Evolutionary conservation across 2,888 invertebrate genomes (phyloP).

Genomic region (Drosophila longiperda): DNA sequence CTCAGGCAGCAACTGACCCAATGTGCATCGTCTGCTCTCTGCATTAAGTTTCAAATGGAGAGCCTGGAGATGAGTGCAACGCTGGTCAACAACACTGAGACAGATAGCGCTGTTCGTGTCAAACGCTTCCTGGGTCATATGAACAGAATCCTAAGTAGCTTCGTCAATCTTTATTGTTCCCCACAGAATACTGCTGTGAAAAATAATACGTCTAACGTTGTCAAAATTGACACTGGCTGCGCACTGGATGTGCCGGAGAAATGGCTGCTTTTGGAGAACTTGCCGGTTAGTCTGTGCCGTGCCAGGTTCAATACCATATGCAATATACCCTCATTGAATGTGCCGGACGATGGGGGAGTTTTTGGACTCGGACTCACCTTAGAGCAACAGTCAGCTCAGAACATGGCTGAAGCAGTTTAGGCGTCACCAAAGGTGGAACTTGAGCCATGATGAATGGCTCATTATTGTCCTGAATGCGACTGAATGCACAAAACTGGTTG

Average conservation of each 20-base stretch:
- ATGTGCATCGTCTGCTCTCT: neutral
- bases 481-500: conserved; percentile 36
- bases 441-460: neutral
- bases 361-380: neutral
- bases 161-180: too few relatives aligned
- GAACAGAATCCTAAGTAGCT: too few relatives aligned
- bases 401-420: neutral
- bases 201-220: conserved; percentile 29
- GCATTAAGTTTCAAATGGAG: conserved; percentile 40
- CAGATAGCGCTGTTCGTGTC: conserved; percentile 29
- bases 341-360: conserved; percentile 30
- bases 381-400: neutral
- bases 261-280: conserved; percentile 44
- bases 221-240: conserved; percentile 55
- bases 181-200: conserved; percentile 22
- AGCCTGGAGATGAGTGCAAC: conserved; percentile 2
- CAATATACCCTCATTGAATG: conserved; percentile 33
- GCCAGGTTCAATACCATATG: conserved; percentile 39
- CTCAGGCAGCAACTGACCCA: conserved; percentile 2
- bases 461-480: conserved; percentile 30
- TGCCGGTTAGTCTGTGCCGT: conserved; percentile 47
- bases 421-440: neutral
- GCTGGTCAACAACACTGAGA: conserved; percentile 2
- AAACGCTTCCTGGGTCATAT: conserved; percentile 38
- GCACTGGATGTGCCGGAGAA: conserved; percentile 7